phyloP scores from a whole-genome alignment of 2,113 vertebrate species.

The Mirounga angustirostris region DNA sequence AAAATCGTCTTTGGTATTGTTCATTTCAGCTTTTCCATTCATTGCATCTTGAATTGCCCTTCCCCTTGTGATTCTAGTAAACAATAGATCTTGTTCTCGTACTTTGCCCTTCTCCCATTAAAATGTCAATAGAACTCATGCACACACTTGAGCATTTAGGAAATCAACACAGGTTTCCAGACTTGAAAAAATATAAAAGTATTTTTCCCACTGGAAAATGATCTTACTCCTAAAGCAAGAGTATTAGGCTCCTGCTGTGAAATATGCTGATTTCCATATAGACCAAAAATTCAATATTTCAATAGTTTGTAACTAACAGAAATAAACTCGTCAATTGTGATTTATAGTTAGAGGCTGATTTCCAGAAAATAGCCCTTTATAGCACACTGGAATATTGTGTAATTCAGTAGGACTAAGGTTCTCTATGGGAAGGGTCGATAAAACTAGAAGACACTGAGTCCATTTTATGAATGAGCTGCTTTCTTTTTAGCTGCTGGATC shows the following conservation, averaged over 20 bases:
- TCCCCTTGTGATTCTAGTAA: neutral
- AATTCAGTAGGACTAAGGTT: conserved; percentile 82
- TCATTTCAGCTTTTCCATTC: conserved; percentile 12
- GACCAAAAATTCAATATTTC: conserved; percentile 80
- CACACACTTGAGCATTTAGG: neutral
- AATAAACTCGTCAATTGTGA: conserved; percentile 83
- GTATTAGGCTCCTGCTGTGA: conserved; percentile 74
- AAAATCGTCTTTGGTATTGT: conserved; percentile 29
- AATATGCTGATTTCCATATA: conserved; percentile 78
- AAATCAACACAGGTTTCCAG: conserved; percentile 66
- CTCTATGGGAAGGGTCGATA: conserved; percentile 79
- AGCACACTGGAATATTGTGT: conserved; percentile 78
- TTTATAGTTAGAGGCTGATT: conserved; percentile 85
- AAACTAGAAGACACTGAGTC: conserved; percentile 80
- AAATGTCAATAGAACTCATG: neutral
- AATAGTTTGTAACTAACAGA: conserved; percentile 84
- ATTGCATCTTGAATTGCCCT: neutral
- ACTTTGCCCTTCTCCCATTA: neutral
- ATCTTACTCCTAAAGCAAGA: conserved; percentile 80
- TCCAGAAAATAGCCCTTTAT: conserved; percentile 80
- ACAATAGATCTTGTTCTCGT: neutral
- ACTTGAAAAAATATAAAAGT: conserved; percentile 52
- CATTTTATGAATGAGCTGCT: conserved; percentile 84
- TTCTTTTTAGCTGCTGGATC: conserved; percentile 83
- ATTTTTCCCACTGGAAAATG: conserved; percentile 74